Evolutionary conservation across 30 jellyfish, hydroid and myxozoan genomes (phyloP).

Genomic region (Turritopsis dohrnii): DNA sequence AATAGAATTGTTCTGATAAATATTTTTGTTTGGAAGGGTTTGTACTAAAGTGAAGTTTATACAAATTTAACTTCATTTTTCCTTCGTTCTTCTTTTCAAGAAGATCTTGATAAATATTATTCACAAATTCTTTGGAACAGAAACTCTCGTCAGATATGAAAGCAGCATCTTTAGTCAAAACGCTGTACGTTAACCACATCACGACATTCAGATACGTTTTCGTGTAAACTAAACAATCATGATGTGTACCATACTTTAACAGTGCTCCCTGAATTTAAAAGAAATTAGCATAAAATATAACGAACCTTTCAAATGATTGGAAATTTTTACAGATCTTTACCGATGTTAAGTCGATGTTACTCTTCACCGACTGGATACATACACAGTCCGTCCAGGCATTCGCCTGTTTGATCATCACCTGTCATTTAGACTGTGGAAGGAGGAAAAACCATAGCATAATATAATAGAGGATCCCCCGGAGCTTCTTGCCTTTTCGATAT

Average conservation of each 20-base stretch:
- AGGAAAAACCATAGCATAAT: no score
- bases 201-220: neutral
- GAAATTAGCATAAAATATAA: no score
- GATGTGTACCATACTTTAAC: neutral
- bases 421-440: no score
- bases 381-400: no score
- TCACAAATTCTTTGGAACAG: neutral
- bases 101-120: neutral
- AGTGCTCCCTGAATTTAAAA: neutral
- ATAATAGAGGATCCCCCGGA: no score
- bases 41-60: neutral
- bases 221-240: neutral
- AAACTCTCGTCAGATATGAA: slow-evolving; percentile 10
- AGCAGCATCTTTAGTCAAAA: neutral
- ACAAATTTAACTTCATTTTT: neutral
- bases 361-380: no score
- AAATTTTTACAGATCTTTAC: no score
- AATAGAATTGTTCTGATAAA: neutral
- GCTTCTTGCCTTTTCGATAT: no score
- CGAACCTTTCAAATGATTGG: no score
- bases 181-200: neutral
- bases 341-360: no score
- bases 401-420: no score
- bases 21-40: neutral
- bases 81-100: neutral